Evolutionary conservation across 2,888 invertebrate species (phyloP).

Genomic region (Heliconius aoede): DNA sequence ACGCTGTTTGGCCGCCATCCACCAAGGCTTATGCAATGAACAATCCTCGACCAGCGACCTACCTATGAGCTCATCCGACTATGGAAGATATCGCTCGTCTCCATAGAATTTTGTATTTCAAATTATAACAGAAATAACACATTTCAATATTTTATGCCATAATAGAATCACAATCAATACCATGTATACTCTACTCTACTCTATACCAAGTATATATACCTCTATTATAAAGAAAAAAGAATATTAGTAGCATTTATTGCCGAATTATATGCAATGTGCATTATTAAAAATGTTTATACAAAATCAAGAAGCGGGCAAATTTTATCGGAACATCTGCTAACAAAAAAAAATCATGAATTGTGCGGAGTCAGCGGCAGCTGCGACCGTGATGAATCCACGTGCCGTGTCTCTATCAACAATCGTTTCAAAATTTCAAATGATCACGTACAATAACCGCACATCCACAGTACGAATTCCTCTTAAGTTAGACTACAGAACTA

Average conservation of each 20-base stretch:
- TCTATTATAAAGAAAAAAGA: not conserved
- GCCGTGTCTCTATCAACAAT: slow-evolving; percentile 49
- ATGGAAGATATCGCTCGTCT: slow-evolving; percentile 29
- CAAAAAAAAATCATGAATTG: slow-evolving; percentile 48
- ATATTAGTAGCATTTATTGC: not conserved
- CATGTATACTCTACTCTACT: no score
- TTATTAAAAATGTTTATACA: slow-evolving; percentile 19
- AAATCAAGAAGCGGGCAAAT: slow-evolving; percentile 40
- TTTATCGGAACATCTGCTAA: slow-evolving; percentile 49
- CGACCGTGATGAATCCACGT: slow-evolving; percentile 62
- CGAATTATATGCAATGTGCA: not conserved
- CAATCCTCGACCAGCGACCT: slow-evolving; percentile 54
- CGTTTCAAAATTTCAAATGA: slow-evolving; percentile 39
- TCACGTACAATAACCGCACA: slow-evolving; percentile 35
- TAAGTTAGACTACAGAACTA: slow-evolving; percentile 5
- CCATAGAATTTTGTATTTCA: not conserved
- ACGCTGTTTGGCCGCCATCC: slow-evolving; percentile 62
- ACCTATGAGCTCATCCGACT: slow-evolving; percentile 45
- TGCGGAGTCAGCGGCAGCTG: slow-evolving; percentile 64
- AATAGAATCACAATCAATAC: no score
- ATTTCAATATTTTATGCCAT: not conserved
- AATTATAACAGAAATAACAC: not conserved
- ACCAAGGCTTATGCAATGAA: slow-evolving; percentile 76
- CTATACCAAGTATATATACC: no score
- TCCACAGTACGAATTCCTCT: not conserved